Percentiles rank a stretch among this genome's conserved stretches.
These are phyloP conservation scores for Eudyptes chrysolophus DNA, from an alignment of 2,113 vertebrate genomes.

Conservation along the genomic window DNA sequence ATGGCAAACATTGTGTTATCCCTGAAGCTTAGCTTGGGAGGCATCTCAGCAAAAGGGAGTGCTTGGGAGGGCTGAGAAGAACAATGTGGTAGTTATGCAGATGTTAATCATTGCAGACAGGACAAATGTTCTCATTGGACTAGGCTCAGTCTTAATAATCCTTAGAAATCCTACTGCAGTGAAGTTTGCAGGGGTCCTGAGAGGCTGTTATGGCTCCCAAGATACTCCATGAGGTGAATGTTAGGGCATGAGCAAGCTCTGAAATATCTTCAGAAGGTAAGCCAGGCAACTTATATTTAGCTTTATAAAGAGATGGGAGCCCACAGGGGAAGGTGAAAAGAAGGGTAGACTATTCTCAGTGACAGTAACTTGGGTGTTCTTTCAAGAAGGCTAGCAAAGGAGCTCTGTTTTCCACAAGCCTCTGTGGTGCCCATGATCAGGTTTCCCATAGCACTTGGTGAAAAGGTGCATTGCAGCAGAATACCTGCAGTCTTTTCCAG, in stretches of 20 bases:
- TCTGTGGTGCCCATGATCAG: not conserved
- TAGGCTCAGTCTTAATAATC: not conserved
- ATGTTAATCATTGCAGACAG: not conserved
- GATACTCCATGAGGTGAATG: fast-evolving
- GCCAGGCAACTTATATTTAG: not conserved
- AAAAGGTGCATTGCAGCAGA: not conserved
- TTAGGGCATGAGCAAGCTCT: not conserved
- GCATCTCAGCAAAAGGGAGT: not conserved
- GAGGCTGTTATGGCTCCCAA: not conserved
- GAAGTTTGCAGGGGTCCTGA: not conserved
- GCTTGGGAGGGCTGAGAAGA: not conserved
- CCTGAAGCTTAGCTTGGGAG: not conserved
- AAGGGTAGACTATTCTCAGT: not conserved
- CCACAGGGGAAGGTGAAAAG: not conserved
- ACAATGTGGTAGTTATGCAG: not conserved
- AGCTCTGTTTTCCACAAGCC: not conserved
- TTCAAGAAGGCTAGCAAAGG: not conserved
- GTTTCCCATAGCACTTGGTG: not conserved
- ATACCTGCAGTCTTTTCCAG: not conserved
- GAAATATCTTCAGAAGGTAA: not conserved
- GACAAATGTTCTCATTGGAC: not conserved
- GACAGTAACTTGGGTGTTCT: not conserved
- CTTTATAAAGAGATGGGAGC: not conserved
- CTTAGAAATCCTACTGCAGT: not conserved
- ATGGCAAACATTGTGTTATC: not conserved